phyloP scores from a whole-genome alignment of 2,888 invertebrate species.

The Pollenia amentaria region DNA sequence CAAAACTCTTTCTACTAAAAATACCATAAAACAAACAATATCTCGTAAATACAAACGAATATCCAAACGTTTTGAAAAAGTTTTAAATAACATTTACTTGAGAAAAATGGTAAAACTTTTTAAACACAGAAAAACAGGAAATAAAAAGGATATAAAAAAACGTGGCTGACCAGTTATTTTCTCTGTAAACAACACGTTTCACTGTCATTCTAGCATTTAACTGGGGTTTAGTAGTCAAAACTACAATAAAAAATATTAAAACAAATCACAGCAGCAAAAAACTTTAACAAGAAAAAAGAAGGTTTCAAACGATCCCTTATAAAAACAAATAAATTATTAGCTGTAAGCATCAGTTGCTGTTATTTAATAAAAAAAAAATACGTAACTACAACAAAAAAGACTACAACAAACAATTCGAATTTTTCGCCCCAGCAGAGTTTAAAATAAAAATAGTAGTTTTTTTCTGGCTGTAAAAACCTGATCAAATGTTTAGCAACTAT shows the following conservation, averaged over 20 bases:
- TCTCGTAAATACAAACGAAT: slow-evolving; percentile 43
- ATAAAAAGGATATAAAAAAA: slow-evolving; percentile 31
- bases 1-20: neutral
- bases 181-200: slow-evolving; percentile 54
- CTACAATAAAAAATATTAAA: slow-evolving; percentile 33
- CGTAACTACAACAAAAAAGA: neutral
- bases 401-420: slow-evolving; percentile 37
- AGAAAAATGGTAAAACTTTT: slow-evolving; percentile 29
- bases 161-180: slow-evolving; percentile 8
- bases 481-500: slow-evolving; percentile 17
- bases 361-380: slow-evolving; percentile 13
- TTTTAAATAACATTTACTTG: slow-evolving; percentile 39
- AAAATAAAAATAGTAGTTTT: neutral
- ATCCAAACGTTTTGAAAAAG: slow-evolving; percentile 43
- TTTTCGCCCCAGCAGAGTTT: slow-evolving; percentile 20
- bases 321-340: slow-evolving; percentile 63
- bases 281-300: slow-evolving; percentile 4
- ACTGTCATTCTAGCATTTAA: neutral
- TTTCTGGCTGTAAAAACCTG: slow-evolving; percentile 7
- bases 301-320: slow-evolving; percentile 27
- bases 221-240: slow-evolving; percentile 41
- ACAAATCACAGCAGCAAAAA: slow-evolving; percentile 29
- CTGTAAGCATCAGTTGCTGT: slow-evolving; percentile 51
- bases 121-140: neutral
- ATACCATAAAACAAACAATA: slow-evolving; percentile 20